These are phyloP conservation scores for Trichosurus vulpecula DNA, from an alignment of 2,797 vertebrate species.

Conservation along the genomic window DNA sequence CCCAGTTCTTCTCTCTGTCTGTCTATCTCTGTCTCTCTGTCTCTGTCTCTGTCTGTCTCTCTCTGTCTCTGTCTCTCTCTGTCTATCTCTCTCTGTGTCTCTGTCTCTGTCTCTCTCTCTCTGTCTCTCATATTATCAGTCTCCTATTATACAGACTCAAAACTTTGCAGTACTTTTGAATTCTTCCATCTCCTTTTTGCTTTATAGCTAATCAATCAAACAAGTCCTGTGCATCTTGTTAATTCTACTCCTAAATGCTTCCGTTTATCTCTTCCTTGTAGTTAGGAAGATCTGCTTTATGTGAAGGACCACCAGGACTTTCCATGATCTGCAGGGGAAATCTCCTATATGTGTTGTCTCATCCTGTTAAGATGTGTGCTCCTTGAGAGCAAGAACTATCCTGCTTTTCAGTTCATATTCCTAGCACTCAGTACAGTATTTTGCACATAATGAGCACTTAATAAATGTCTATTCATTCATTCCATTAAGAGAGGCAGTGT, in stretches of 20 bases:
- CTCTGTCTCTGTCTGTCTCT: too few species aligned
- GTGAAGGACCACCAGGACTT: not conserved
- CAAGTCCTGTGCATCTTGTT: not conserved
- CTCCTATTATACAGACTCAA: not conserved
- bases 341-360: not conserved
- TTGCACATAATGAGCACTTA: too few species aligned
- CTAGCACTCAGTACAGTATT: not conserved
- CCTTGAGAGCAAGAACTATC: not conserved
- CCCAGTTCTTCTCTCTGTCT: not conserved
- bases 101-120: too few species aligned
- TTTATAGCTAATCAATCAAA: not conserved
- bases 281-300: not conserved
- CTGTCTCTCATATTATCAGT: not conserved
- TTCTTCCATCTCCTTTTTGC: not conserved
- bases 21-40: too few species aligned
- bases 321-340: not conserved
- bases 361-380: not conserved
- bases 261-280: not conserved
- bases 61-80: too few species aligned
- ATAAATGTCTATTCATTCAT: not conserved
- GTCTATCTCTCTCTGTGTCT: too few species aligned
- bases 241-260: not conserved
- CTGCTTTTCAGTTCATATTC: not conserved
- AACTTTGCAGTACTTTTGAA: not conserved
- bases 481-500: not conserved